phyloP scores from a whole-genome alignment of 2,797 vertebrate species.

The Hypotaenidia philippensis region DNA sequence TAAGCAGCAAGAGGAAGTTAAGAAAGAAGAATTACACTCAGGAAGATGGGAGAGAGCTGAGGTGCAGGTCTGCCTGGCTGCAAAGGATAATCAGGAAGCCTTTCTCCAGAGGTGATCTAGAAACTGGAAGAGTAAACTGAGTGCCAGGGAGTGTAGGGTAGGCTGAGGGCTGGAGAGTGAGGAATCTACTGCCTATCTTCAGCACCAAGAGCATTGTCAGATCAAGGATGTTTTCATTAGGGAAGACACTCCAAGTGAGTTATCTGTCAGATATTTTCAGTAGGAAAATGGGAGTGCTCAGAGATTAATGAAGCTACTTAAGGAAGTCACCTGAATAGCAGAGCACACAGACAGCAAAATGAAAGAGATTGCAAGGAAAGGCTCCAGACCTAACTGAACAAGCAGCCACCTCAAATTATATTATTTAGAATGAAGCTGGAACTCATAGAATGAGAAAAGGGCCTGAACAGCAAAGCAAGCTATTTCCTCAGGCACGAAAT shows the following conservation, averaged over 20 bases:
- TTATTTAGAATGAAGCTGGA: neutral
- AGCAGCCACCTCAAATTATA: neutral
- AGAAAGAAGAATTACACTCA: neutral
- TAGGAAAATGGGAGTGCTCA: neutral
- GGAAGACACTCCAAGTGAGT: neutral
- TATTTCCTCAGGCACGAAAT: neutral
- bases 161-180: neutral
- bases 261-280: constrained; percentile 19
- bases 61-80: neutral
- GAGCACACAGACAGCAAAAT: neutral
- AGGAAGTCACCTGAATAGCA: constrained; percentile 19
- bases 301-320: constrained; percentile 43
- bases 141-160: neutral
- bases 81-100: neutral
- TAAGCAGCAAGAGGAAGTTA: neutral
- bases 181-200: neutral
- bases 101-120: neutral
- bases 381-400: neutral
- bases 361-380: neutral
- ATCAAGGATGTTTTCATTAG: constrained; percentile 34
- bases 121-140: neutral
- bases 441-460: neutral
- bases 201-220: neutral
- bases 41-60: neutral
- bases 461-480: neutral